These are phyloP conservation scores for Poeciliopsis turneri DNA, from an alignment of 2,797 vertebrate genomes.

Conservation along the genomic window DNA sequence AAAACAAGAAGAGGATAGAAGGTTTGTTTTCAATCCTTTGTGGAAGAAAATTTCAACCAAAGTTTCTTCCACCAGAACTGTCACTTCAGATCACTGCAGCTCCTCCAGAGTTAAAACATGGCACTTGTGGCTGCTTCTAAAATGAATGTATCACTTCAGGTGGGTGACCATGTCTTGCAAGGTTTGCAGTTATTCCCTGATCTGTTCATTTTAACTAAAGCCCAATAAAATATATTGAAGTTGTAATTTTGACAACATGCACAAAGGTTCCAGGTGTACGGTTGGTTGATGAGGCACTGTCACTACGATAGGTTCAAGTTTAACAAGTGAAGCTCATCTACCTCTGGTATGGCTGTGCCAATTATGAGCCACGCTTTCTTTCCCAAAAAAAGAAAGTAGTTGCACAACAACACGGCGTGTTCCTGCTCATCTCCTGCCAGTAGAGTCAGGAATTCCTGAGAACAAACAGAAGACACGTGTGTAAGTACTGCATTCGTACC, in stretches of 20 bases:
- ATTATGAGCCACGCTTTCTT: conserved; percentile 93
- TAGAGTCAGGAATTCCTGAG: conserved; percentile 94
- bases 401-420: conserved; percentile 92
- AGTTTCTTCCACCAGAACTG: background rate
- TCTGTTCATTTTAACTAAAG: background rate
- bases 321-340: conserved; percentile 55
- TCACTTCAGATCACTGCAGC: background rate
- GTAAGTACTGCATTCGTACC: background rate
- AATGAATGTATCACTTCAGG: background rate
- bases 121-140: background rate
- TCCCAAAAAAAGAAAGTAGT: conserved; percentile 94
- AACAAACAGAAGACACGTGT: conserved; percentile 8
- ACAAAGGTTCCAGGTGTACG: background rate
- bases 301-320: too few species aligned
- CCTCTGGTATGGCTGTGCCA: conserved; percentile 95
- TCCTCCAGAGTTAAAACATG: background rate
- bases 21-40: background rate
- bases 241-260: background rate
- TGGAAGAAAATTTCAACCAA: background rate
- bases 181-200: background rate
- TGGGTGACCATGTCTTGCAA: background rate
- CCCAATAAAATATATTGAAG: background rate
- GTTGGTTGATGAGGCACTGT: background rate
- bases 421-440: conserved; percentile 96
- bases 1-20: background rate